Evolutionary conservation across 2,113 vertebrate genomes (phyloP).

Genomic region (Empidonax traillii): DNA sequence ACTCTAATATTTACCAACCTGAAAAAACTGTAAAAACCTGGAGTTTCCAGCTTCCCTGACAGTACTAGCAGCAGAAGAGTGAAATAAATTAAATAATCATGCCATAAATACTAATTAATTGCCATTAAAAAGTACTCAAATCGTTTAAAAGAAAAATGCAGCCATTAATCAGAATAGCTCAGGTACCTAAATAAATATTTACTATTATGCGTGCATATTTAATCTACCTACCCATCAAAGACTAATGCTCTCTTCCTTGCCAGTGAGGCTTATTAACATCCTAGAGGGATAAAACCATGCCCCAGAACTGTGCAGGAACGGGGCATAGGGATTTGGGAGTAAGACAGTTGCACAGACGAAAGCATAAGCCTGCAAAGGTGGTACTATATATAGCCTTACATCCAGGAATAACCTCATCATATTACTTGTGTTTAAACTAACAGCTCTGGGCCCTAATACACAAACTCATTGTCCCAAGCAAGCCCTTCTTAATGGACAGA

Average conservation of each 20-base stretch:
- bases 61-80: conserved; percentile 42
- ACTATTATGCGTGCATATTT: conserved; percentile 59
- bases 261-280: conserved; percentile 51
- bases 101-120: conserved; percentile 67
- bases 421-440: conserved; percentile 29
- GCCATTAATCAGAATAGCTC: conserved; percentile 66
- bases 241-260: conserved; percentile 40
- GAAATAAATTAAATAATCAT: conserved; percentile 68
- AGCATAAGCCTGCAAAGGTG: not conserved
- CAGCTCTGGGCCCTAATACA: not conserved
- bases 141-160: conserved; percentile 67
- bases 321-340: not conserved
- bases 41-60: conserved; percentile 27
- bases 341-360: not conserved
- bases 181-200: conserved; percentile 71
- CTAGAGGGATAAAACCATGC: not conserved
- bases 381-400: conserved; percentile 13
- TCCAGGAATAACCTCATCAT: not conserved
- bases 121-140: conserved; percentile 68
- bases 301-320: not conserved
- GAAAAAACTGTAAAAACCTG: conserved; percentile 27
- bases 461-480: not conserved
- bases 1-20: conserved; percentile 45
- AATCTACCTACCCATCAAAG: conserved; percentile 65
- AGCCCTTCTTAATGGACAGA: not conserved